These are phyloP conservation scores for Caenorhabditis becei DNA, from an alignment of 2,888 invertebrate species.

Conservation along the genomic window DNA sequence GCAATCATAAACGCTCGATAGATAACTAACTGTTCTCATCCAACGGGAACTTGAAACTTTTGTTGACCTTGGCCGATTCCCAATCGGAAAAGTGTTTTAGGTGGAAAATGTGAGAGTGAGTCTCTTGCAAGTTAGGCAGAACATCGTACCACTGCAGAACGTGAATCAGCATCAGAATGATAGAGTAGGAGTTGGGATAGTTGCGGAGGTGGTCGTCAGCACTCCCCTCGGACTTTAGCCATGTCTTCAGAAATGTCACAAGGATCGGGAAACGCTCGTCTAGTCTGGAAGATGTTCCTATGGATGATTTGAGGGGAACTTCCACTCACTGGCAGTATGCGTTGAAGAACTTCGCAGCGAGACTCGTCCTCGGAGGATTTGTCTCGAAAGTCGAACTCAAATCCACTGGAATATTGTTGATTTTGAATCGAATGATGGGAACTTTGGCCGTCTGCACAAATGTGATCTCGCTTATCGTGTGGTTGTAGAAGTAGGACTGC, in stretches of 20 bases:
- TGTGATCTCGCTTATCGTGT: background rate
- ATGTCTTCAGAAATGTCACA: slow-evolving; percentile 24
- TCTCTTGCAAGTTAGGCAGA: slow-evolving; percentile 28
- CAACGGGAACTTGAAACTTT: slow-evolving; percentile 19
- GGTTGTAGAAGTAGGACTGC: background rate
- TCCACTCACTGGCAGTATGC: slow-evolving; percentile 38
- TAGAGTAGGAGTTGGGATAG: slow-evolving; percentile 43
- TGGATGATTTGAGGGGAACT: too few species aligned
- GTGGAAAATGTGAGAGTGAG: slow-evolving; percentile 10
- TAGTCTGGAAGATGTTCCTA: slow-evolving; percentile 10
- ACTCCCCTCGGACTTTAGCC: slow-evolving; percentile 28
- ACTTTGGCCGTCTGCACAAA: slow-evolving; percentile 30
- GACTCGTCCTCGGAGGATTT: slow-evolving; percentile 23
- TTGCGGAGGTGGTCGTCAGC: slow-evolving; percentile 4
- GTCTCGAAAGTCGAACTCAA: slow-evolving; percentile 16
- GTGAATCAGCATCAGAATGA: slow-evolving; percentile 35
- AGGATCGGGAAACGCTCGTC: slow-evolving; percentile 28
- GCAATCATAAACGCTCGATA: background rate
- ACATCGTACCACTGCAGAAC: slow-evolving; percentile 35
- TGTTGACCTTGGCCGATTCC: background rate
- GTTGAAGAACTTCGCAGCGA: slow-evolving; percentile 39
- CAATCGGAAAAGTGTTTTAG: slow-evolving; percentile 3
- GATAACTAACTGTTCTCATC: slow-evolving; percentile 20
- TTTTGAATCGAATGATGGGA: slow-evolving; percentile 30
- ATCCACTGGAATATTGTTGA: slow-evolving; percentile 17